Conservation (phyloP, 1,140 invertebrate genomes). For the Monomorium pharaonis region DNA sequence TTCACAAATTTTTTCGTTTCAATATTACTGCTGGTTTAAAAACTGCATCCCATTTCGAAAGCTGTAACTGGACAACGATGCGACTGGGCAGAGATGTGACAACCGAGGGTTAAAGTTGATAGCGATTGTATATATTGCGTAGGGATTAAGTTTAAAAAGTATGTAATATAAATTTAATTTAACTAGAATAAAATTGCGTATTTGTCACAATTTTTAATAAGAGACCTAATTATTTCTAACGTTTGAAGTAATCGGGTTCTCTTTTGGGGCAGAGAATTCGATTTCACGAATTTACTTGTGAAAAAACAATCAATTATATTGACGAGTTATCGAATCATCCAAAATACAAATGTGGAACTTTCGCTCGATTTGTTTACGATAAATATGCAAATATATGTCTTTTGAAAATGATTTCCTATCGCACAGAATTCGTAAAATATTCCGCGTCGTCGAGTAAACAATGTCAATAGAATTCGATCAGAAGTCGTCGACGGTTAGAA, state of each 20-base stretch:
- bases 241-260: neutral
- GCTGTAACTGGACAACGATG: no score
- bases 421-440: neutral
- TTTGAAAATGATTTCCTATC: neutral
- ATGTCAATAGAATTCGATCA: neutral
- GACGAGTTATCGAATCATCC: neutral
- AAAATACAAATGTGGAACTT: neutral
- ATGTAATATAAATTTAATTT: conserved; percentile 5
- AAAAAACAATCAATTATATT: neutral
- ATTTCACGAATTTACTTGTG: neutral
- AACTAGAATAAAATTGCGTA: neutral
- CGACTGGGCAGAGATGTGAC: no score
- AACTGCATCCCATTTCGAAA: no score
- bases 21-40: no score
- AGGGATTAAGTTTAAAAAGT: neutral
- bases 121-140: conserved; percentile 18
- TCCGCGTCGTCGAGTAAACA: neutral
- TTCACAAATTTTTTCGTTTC: no score
- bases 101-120: no score
- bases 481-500: neutral
- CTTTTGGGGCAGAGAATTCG: neutral
- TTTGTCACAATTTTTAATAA: neutral
- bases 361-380: neutral
- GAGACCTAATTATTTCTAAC: no score
- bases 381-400: neutral